Evolutionary conservation across 2,888 invertebrate genomes (phyloP).

Genomic region (Drosophila testacea): DNA sequence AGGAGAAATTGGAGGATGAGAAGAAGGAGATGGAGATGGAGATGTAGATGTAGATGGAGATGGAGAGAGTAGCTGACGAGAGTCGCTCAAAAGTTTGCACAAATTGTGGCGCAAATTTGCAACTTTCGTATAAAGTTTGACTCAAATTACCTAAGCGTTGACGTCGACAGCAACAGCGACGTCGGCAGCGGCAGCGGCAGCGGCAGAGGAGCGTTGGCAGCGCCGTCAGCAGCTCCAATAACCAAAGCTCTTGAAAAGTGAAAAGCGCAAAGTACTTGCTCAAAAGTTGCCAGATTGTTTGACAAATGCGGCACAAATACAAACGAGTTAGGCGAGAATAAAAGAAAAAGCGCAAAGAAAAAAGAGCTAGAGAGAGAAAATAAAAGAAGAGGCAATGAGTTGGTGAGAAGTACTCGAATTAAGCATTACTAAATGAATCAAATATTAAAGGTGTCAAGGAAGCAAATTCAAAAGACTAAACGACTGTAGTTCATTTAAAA

Average conservation of each 20-base stretch:
- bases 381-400: background rate
- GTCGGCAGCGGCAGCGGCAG: conserved; percentile 7
- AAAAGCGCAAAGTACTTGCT: conserved; percentile 71
- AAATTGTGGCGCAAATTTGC: conserved; percentile 77
- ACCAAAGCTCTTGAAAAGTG: conserved; percentile 70
- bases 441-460: background rate
- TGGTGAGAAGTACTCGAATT: background rate
- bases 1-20: background rate
- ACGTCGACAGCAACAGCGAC: conserved; percentile 8
- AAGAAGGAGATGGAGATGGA: background rate
- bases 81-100: conserved; percentile 66
- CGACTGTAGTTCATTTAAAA: background rate
- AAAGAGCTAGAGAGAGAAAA: background rate
- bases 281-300: conserved; percentile 66
- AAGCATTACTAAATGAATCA: conserved; percentile 3
- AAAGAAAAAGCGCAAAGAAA: background rate
- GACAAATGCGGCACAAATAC: conserved; percentile 58
- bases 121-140: conserved; percentile 77
- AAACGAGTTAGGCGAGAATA: background rate
- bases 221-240: conserved; percentile 41
- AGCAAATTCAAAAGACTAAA: background rate
- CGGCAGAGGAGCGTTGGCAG: conserved; percentile 1
- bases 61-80: conserved; percentile 3
- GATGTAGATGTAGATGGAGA: background rate
- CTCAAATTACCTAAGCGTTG: conserved; percentile 72